These are phyloP conservation scores for Taurulus bubalis DNA, from an alignment of 2,113 vertebrate species.

Conservation along the genomic window DNA sequence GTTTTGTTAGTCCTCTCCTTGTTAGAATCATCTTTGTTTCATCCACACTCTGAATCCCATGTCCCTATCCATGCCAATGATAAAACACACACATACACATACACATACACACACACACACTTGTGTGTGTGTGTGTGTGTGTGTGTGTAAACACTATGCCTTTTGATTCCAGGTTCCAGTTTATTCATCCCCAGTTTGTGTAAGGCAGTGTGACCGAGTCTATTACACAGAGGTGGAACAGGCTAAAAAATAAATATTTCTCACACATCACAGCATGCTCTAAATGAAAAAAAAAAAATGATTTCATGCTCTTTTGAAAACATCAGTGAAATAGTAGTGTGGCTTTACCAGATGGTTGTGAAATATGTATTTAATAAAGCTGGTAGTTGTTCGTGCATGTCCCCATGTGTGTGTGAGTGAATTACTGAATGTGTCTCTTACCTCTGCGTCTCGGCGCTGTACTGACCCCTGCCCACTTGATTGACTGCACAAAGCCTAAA, in stretches of 20 bases:
- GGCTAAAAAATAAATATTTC: constrained; percentile 32
- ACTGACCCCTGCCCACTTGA: constrained; percentile 94
- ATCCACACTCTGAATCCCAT: constrained; percentile 11
- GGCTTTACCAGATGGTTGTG: constrained; percentile 2
- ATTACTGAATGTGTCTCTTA: constrained; percentile 60
- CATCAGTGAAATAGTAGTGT: constrained; percentile 11
- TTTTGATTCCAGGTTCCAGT: constrained; percentile 44
- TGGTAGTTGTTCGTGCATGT: neutral
- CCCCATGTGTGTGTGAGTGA: neutral
- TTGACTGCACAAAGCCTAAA: constrained; percentile 95
- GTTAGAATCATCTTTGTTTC: constrained; percentile 47
- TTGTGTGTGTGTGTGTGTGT: constrained; percentile 39
- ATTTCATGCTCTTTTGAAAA: constrained; percentile 37
- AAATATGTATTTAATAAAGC: constrained; percentile 6
- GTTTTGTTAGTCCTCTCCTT: constrained; percentile 14
- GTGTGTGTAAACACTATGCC: constrained; percentile 23
- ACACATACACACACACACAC: neutral
- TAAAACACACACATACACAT: constrained; percentile 21
- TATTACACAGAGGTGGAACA: constrained; percentile 49
- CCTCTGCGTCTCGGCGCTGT: constrained; percentile 94
- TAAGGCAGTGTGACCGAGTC: constrained; percentile 49
- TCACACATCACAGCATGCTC: constrained; percentile 36
- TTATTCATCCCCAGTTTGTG: constrained; percentile 52
- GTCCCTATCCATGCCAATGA: constrained; percentile 13
- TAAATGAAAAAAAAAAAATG: neutral